Percentiles rank a stretch among this genome's conserved stretches.
Evolutionary conservation across 2,888 invertebrate species (phyloP).

Genomic region (Himalopsyche tibetana): DNA sequence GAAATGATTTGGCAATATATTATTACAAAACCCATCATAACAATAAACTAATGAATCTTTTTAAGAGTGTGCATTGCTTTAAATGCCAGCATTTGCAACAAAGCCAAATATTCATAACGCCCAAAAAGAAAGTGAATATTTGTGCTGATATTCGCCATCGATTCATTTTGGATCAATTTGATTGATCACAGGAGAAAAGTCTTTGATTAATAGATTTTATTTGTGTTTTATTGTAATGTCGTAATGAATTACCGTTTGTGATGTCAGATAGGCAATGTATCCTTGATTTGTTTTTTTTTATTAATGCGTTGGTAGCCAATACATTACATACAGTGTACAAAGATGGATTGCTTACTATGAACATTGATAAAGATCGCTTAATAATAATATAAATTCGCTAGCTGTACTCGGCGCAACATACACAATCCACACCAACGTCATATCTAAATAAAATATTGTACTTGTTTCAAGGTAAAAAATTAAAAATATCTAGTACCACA

Average conservation of each 20-base stretch:
- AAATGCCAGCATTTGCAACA: slow-evolving; percentile 10
- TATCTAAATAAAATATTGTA: too few relatives aligned
- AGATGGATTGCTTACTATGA: not conserved
- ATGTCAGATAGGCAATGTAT: not conserved
- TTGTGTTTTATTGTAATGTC: slow-evolving; percentile 37
- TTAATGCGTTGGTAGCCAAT: slow-evolving; percentile 15
- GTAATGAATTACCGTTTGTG: slow-evolving; percentile 31
- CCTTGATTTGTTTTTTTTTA: slow-evolving; percentile 32
- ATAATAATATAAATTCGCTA: not conserved
- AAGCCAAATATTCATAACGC: not conserved
- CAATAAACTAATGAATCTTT: too few relatives aligned
- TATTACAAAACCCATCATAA: too few relatives aligned
- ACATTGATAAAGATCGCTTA: not conserved
- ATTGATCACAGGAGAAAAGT: slow-evolving; percentile 46
- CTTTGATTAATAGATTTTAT: slow-evolving; percentile 49
- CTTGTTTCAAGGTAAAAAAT: too few relatives aligned
- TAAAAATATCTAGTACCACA: too few relatives aligned
- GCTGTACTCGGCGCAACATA: too few relatives aligned
- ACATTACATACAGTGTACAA: not conserved
- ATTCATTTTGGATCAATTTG: slow-evolving; percentile 52
- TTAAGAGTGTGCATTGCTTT: not conserved
- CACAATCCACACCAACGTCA: too few relatives aligned
- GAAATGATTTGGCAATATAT: too few relatives aligned
- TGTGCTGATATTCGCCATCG: slow-evolving; percentile 29
- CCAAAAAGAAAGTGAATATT: slow-evolving; percentile 52